Percentiles rank a stretch among this genome's conserved stretches.
Conservation (phyloP, 2,797 vertebrate species). For the Myotis planiceps region DNA sequence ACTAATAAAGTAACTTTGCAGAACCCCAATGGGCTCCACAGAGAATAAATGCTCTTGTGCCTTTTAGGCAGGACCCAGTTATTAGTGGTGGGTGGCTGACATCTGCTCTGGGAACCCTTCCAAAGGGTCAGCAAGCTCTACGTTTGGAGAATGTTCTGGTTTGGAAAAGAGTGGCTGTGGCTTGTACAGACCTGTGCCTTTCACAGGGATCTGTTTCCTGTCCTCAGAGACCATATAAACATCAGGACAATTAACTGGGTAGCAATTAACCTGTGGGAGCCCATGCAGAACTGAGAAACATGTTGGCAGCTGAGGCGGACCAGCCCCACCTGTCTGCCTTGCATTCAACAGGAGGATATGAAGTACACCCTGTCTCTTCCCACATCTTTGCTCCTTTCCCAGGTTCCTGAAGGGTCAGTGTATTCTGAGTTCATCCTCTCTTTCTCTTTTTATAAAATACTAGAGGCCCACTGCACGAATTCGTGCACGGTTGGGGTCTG, state of each 20-base stretch:
- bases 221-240: conserved; percentile 55
- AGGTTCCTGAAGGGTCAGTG: neutral
- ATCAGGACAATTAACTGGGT: conserved; percentile 54
- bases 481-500: too few species aligned
- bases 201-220: conserved; percentile 50
- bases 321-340: neutral
- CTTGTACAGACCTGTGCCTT: conserved; percentile 42
- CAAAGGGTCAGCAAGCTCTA: neutral
- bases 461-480: too few species aligned
- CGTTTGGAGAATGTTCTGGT: neutral
- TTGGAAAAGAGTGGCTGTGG: neutral
- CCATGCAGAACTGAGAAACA: conserved; percentile 13
- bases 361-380: neutral
- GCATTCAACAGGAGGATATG: neutral
- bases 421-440: neutral
- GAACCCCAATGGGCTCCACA: neutral
- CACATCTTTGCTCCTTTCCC: neutral
- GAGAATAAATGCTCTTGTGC: neutral
- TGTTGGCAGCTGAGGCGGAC: neutral
- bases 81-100: too few species aligned
- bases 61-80: neutral
- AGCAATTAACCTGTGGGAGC: conserved; percentile 58
- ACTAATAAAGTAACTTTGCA: too few species aligned
- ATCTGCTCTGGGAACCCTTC: neutral
- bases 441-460: neutral